A percentile compares a stretch with the other conserved stretches of the same genome.
phyloP scores from a whole-genome alignment of 2,113 vertebrate genomes.

The Channa maculata region DNA sequence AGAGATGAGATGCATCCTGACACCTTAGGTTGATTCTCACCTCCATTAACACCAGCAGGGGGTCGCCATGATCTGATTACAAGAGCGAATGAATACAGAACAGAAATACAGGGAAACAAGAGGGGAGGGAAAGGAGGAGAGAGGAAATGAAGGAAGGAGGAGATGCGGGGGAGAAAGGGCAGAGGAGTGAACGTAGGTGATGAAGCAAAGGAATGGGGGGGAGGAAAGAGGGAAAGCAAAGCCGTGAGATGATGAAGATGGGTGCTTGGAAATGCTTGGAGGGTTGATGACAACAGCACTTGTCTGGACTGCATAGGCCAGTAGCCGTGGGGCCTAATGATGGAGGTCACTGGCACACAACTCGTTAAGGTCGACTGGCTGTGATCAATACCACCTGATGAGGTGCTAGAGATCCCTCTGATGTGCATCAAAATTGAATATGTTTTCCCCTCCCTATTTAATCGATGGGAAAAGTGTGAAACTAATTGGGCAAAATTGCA shows the following conservation, averaged over 20 bases:
- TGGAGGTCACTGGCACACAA: slow-evolving; percentile 77
- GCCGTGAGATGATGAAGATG: slow-evolving; percentile 47
- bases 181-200: slow-evolving; percentile 43
- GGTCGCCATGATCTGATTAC: slow-evolving; percentile 80
- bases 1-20: slow-evolving; percentile 83
- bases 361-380: slow-evolving; percentile 68
- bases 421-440: slow-evolving; percentile 84
- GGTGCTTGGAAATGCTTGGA: slow-evolving; percentile 32
- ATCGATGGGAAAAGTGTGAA: slow-evolving; percentile 83
- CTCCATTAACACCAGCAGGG: slow-evolving; percentile 82
- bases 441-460: slow-evolving; percentile 78
- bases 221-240: slow-evolving; percentile 21
- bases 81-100: slow-evolving; percentile 59
- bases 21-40: slow-evolving; percentile 79
- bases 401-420: slow-evolving; percentile 81
- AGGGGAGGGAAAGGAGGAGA: slow-evolving; percentile 32
- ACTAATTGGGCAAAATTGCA: slow-evolving; percentile 85
- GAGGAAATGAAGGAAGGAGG: slow-evolving; percentile 5
- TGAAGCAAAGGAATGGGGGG: slow-evolving; percentile 43
- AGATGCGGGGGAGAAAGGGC: slow-evolving; percentile 1
- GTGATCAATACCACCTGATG: slow-evolving; percentile 86
- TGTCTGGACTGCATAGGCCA: slow-evolving; percentile 71
- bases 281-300: slow-evolving; percentile 60
- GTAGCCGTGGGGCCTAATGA: slow-evolving; percentile 73
- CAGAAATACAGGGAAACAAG: slow-evolving; percentile 48